Evolutionary conservation across 2,888 invertebrate genomes (phyloP).

Genomic region (Leptopterna dolabrata): DNA sequence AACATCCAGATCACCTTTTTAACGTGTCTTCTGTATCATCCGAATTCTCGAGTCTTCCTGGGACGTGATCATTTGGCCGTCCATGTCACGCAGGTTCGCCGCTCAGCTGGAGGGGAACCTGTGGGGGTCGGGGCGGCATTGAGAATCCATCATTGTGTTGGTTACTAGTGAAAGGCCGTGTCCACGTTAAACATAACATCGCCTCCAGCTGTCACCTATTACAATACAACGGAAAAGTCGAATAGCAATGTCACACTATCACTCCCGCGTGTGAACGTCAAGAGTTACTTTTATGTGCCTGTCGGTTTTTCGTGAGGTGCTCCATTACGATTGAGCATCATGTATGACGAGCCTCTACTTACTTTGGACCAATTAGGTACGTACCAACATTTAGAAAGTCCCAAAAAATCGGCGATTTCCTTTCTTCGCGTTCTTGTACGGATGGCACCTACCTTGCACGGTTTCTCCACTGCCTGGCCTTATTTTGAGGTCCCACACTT

Average conservation of each 20-base stretch:
- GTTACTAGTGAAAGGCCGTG: background rate
- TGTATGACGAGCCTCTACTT: conserved; percentile 8
- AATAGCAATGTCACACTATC: background rate
- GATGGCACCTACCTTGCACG: too few relatives aligned
- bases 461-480: too few relatives aligned
- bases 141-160: conserved; percentile 11
- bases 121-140: background rate
- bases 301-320: background rate
- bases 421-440: too few relatives aligned
- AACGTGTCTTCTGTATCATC: background rate
- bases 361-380: conserved; percentile 19
- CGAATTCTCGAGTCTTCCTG: background rate
- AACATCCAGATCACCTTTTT: background rate
- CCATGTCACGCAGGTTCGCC: background rate
- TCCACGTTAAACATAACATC: background rate
- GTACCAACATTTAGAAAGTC: too few relatives aligned
- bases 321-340: background rate
- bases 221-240: background rate
- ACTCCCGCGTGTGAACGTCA: background rate
- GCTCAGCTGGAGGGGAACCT: background rate
- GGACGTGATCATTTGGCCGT: background rate
- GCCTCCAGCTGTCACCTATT: background rate
- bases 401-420: too few relatives aligned
- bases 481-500: too few relatives aligned
- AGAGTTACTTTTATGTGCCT: background rate